These are phyloP conservation scores for Therioaphis trifolii DNA, from an alignment of 2,888 invertebrate species.

Conservation along the genomic window DNA sequence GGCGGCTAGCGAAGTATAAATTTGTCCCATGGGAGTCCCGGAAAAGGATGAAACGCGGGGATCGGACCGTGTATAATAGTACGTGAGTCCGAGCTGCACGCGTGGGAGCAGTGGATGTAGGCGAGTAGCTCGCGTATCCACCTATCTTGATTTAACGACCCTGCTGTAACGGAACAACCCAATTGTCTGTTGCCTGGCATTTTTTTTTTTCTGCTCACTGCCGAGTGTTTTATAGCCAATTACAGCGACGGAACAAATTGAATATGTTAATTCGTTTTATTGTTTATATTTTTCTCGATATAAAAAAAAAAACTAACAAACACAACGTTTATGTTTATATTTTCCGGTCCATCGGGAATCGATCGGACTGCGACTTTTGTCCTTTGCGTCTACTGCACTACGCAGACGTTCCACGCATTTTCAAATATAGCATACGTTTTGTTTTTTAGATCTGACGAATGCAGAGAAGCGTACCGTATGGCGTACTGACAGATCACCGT, in stretches of 20 bases:
- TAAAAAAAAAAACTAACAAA: background rate
- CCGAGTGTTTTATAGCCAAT: conserved; percentile 43
- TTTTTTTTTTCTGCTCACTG: background rate
- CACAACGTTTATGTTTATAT: background rate
- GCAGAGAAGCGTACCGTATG: no score
- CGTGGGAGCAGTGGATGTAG: background rate
- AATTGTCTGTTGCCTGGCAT: background rate
- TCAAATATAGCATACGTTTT: background rate
- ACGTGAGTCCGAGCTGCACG: background rate
- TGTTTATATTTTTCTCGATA: background rate
- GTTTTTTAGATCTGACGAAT: no score
- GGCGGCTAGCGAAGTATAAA: background rate
- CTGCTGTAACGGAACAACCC: background rate
- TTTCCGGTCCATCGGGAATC: conserved; percentile 20
- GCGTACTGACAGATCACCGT: no score
- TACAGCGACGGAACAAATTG: conserved; percentile 38
- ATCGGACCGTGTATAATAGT: no score
- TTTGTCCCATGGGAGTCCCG: background rate
- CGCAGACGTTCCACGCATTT: background rate
- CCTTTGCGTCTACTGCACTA: background rate
- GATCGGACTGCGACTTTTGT: conserved; percentile 12
- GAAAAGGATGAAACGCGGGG: no score
- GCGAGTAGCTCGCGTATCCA: background rate
- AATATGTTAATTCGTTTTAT: conserved; percentile 47
- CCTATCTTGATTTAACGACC: conserved; percentile 42